Base-by-base conservation (phyloP, 2,888 invertebrate species). In the Apomyelois bistriatella region DNA sequence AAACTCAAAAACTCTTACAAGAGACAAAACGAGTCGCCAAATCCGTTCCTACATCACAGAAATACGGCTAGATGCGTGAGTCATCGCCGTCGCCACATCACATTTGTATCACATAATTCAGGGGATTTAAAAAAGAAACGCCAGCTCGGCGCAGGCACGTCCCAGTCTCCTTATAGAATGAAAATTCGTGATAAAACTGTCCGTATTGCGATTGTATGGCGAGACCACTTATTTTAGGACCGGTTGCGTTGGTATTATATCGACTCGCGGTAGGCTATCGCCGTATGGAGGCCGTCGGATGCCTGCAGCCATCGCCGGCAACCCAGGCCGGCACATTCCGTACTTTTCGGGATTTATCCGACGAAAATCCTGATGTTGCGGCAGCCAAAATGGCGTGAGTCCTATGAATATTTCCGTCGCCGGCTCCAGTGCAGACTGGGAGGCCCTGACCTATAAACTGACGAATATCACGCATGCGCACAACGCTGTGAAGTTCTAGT, bases 371-470 rank as follows among this genome's bases (percentile, higher is more conserved):
- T 52, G 58, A 62, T 60, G 60, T 62, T 58, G 50, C 66, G 48
- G 51, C 57, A 55, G 60, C 57, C 64, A 71, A 65, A 77, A 79
- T 73, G 70, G 72, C 74, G 78, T 75, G 62, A 68, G 74, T 72
- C 77, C 76, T 75, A 74, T 74, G 79, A 79, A 74, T 82, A 82
- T 75, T 71, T 72, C 74, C 74, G 70, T 68, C 70, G 76, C 77
- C 79, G 76, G 77, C 76, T 75, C 79, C 76, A 79, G 82, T 82
- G 72, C 82, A 79, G 81, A 81, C 84, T 80, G 84, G 66, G 75
- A 79, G 73, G 79, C 88, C 88, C 79, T 86, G 89, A 87, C 87
- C 87, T 77, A 84, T 78, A 79, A 81, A 76, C 72, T 68, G 66
- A 65, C 68, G 73, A 71, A 75, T 65, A 75, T 66, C 76, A 61